phyloP scores from a whole-genome alignment of 2,888 invertebrate genomes.

The Nephrotoma flavescens region DNA sequence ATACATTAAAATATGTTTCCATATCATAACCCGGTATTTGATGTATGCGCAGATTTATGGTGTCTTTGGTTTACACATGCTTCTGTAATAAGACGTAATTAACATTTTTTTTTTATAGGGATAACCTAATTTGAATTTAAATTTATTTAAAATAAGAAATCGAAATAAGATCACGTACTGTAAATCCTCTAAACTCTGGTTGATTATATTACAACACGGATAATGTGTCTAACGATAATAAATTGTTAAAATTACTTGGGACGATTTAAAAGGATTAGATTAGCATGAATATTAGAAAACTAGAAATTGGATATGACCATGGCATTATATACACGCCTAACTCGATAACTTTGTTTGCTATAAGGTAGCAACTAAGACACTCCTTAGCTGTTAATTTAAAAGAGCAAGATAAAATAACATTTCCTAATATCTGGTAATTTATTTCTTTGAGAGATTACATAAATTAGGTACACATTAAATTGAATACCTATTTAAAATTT shows the following conservation, averaged over 20 bases:
- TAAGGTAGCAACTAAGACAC: not conserved
- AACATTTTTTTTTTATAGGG: not conserved
- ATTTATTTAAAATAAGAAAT: not conserved
- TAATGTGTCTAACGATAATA: not conserved
- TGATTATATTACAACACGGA: not conserved
- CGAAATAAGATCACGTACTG: not conserved
- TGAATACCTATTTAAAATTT: not conserved
- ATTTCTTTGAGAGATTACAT: not conserved
- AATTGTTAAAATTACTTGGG: not conserved
- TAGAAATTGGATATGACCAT: not conserved
- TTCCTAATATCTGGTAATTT: not conserved
- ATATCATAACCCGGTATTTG: not conserved
- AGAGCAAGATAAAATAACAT: not conserved
- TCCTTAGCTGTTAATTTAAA: not conserved
- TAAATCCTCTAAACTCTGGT: not conserved
- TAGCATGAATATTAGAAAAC: not conserved
- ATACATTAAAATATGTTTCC: not conserved
- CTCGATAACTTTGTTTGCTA: not conserved
- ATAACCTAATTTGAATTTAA: not conserved
- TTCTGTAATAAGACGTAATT: not conserved
- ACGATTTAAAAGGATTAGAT: not conserved
- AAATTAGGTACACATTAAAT: not conserved
- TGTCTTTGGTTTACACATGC: not conserved
- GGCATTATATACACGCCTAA: not conserved
- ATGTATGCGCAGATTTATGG: not conserved